These are phyloP conservation scores for Petrocephalus schoutedeni DNA, from an alignment of 2,797 vertebrate genomes.

Conservation along the genomic window DNA sequence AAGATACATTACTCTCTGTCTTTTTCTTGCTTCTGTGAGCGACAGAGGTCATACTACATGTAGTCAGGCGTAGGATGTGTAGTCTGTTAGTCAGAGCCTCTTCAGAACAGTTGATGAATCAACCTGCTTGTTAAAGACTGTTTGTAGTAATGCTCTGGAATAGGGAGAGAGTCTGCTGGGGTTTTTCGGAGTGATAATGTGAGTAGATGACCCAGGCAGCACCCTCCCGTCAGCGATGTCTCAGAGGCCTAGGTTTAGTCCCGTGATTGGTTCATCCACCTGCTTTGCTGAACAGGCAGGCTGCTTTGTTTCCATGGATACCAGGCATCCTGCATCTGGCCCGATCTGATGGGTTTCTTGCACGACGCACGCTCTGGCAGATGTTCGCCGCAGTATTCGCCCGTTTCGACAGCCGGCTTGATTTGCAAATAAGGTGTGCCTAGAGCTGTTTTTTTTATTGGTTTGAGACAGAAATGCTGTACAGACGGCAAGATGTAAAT, in stretches of 20 bases:
- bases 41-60: neutral
- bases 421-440: neutral
- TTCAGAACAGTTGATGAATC: neutral
- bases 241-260: conserved; percentile 27
- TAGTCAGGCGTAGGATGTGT: neutral
- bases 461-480: neutral
- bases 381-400: neutral
- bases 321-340: conserved; percentile 47
- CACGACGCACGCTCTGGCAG: neutral
- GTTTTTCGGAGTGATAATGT: neutral
- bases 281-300: conserved; percentile 50
- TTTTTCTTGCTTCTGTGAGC: neutral
- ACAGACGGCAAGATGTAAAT: neutral
- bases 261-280: conserved; percentile 37
- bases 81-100: neutral
- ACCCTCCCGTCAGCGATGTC: neutral
- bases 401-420: neutral
- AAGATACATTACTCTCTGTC: neutral
- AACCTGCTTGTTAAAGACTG: neutral
- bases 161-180: neutral
- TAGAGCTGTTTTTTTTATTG: neutral
- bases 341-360: conserved; percentile 31
- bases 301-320: conserved; percentile 63
- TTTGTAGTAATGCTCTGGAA: neutral
- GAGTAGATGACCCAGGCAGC: neutral